phyloP scores from a whole-genome alignment of 1,140 invertebrate genomes.

The Drosophila bipectinata region DNA sequence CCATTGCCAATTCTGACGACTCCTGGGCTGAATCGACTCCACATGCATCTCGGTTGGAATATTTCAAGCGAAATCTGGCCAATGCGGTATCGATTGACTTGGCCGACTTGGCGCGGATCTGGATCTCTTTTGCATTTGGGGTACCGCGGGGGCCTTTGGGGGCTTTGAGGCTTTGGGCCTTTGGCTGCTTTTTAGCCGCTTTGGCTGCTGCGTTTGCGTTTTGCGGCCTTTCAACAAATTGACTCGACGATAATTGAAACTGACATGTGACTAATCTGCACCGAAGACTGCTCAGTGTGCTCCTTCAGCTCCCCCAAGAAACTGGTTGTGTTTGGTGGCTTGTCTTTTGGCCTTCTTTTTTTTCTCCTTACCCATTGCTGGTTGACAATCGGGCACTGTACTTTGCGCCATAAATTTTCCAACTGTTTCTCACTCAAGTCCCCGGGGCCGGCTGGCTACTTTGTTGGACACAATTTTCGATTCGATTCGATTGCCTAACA shows the following conservation, averaged over 20 bases:
- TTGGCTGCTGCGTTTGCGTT: constrained; percentile 45
- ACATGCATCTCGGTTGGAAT: constrained; percentile 66
- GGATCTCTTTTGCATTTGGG: constrained; percentile 49
- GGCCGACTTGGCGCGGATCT: constrained; percentile 46
- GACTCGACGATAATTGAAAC: constrained; percentile 83
- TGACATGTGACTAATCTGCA: constrained; percentile 83
- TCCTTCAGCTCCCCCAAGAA: constrained; percentile 30
- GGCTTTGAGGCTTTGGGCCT: constrained; percentile 16
- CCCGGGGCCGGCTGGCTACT: constrained; percentile 62
- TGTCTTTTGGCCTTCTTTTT: constrained; percentile 48
- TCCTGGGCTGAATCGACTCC: constrained; percentile 37
- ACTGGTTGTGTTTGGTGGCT: constrained; percentile 31
- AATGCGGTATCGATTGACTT: constrained; percentile 77
- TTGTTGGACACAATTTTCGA: constrained; percentile 61
- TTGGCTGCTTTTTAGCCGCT: constrained; percentile 47
- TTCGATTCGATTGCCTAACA: constrained; percentile 64
- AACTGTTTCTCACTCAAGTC: constrained; percentile 60
- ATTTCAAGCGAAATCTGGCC: constrained; percentile 75
- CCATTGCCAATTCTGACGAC: constrained; percentile 28
- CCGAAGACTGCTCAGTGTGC: constrained; percentile 53
- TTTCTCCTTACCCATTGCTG: constrained; percentile 34
- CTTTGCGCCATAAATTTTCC: constrained; percentile 75
- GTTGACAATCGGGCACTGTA: constrained; percentile 77
- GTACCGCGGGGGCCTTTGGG: background rate
- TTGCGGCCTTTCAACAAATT: constrained; percentile 77